Base-by-base conservation (phyloP, 2,797 vertebrate genomes). In the Fringilla coelebs region DNA sequence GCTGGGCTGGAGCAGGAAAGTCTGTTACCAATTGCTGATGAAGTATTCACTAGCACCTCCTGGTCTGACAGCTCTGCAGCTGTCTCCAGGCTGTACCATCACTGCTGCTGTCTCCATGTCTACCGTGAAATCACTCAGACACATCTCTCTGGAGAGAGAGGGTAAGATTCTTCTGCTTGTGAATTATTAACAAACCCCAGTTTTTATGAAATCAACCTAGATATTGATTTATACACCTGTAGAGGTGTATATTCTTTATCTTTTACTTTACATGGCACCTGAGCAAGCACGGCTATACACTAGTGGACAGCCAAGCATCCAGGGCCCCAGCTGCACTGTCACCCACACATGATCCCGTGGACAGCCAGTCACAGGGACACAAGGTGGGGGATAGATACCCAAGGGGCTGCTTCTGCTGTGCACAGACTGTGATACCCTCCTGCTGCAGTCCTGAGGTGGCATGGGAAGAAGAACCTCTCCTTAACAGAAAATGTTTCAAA, bases 311-410 rank as follows among this genome's bases (percentile, higher is more conserved):
- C 29, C 48, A 43, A 48, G 20, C 3, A 28, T 28, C 4, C 17
- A n/a, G 11, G 7, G 20, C 8, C 21, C 17, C 73, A 38, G 32
- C 22, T 41, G 34, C 57, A 14, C 21, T 46, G 21, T 32, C 62
- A 32, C 7, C 25, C 13, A 32, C 43, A 28, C 3, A 0, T 17
- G 75, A 51, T 45, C 26, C n/a, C 3, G 0, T 18, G 26, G 43
- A 55, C 15, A 22, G 48, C 4, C 2, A 20, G 10, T n/a, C 34
- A n/a, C 36, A 63, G 48, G 57, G 24, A 58, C 16, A 15, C 0
- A n/a, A n/a, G n/a, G n/a, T n/a, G n/a, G n/a, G n/a, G n/a, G n/a
- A n/a, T n/a, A n/a, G n/a, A n/a, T 18, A 17, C 8, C 11, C 0
- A 0, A 54, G 24, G 11, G 28, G 29, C 41, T 94, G n/a, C 12